These are phyloP conservation scores for Phaethornis superciliosus DNA, from an alignment of 2,113 vertebrate species.

Conservation along the genomic window DNA sequence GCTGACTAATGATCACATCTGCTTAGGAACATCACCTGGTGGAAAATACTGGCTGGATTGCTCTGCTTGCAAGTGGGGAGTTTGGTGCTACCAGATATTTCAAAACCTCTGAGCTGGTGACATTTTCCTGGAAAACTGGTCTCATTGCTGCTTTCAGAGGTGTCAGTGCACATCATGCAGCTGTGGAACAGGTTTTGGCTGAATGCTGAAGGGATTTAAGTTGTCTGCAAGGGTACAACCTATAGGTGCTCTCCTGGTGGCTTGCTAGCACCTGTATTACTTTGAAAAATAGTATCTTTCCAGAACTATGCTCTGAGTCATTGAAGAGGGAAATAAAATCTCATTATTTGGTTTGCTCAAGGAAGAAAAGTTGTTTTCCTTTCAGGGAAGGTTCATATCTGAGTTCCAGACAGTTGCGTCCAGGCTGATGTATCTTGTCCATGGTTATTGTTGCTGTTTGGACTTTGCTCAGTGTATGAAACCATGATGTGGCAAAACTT, in stretches of 20 bases:
- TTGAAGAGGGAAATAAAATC: background rate
- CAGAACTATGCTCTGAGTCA: background rate
- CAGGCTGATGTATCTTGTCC: background rate
- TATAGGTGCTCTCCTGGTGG: background rate
- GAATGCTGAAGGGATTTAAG: background rate
- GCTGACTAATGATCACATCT: background rate
- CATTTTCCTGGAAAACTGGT: background rate
- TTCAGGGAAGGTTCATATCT: background rate
- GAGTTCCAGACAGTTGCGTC: background rate
- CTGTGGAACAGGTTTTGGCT: background rate
- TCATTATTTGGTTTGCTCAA: background rate
- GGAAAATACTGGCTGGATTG: background rate
- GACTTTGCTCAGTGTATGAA: background rate
- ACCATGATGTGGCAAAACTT: background rate
- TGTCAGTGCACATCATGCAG: background rate
- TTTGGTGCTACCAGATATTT: background rate
- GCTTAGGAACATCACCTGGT: background rate
- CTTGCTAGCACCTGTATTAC: background rate
- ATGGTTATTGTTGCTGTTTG: rapidly evolving
- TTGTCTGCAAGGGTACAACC: background rate
- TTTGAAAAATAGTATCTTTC: background rate
- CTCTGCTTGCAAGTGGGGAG: background rate
- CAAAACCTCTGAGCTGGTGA: background rate
- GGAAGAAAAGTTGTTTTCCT: background rate
- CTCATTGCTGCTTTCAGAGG: rapidly evolving